Conservation (phyloP, 2,797 vertebrate genomes). For the Tympanoctomys barrerae region DNA sequence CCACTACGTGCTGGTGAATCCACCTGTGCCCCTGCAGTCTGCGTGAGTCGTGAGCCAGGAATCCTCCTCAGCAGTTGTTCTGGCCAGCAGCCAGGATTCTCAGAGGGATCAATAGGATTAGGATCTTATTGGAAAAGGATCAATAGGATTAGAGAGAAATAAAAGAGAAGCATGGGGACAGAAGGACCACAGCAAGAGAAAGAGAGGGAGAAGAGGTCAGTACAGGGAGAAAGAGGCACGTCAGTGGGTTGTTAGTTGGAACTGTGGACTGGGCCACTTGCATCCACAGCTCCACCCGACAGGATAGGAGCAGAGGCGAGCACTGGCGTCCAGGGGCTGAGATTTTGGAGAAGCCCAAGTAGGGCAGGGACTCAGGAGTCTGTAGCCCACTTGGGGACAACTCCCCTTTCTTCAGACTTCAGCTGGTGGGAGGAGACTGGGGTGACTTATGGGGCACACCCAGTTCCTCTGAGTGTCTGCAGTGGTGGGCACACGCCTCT, state of each 20-base stretch:
- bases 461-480: not conserved
- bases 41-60: fast-evolving
- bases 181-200: not conserved
- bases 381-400: not conserved
- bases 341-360: fast-evolving
- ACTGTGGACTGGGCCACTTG: no score
- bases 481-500: fast-evolving
- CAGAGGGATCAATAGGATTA: not conserved
- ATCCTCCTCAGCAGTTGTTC: not conserved
- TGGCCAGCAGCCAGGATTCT: not conserved
- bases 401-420: not conserved
- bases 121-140: not conserved
- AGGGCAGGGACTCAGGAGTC: not conserved
- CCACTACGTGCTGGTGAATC: fast-evolving
- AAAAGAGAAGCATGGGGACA: not conserved
- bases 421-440: not conserved
- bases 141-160: not conserved
- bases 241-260: not conserved
- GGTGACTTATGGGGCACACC: not conserved
- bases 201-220: fast-evolving
- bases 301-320: not conserved
- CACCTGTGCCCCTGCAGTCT: not conserved
- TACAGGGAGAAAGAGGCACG: not conserved
- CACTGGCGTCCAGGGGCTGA: not conserved
- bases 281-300: no score